These are phyloP conservation scores for Rhingia campestris DNA, from an alignment of 2,888 invertebrate species.

Conservation along the genomic window DNA sequence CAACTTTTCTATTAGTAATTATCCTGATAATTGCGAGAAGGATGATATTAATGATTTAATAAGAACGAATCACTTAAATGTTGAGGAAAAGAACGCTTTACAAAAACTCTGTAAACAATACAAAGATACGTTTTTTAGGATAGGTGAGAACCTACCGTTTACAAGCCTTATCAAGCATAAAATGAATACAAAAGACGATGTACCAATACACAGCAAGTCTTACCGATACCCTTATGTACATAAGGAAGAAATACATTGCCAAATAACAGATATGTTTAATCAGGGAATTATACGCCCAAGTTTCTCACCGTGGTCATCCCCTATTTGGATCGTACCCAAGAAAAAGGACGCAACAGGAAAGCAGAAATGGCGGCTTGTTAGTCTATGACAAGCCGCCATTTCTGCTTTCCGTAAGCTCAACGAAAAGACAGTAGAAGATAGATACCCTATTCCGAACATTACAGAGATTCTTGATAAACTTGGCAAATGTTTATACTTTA, in stretches of 20 bases:
- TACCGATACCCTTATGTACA: constrained; percentile 78
- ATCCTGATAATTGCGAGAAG: background rate
- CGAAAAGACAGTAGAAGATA: constrained; percentile 27
- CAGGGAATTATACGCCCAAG: constrained; percentile 71
- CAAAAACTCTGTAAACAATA: constrained; percentile 55
- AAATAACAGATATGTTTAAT: constrained; percentile 76
- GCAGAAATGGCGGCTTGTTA: constrained; percentile 64
- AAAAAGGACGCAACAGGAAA: constrained; percentile 51
- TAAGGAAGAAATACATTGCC: constrained; percentile 76
- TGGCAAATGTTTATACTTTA: constrained; percentile 33
- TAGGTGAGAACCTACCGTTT: constrained; percentile 48
- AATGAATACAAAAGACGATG: constrained; percentile 76
- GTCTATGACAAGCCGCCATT: too few species aligned
- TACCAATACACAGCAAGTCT: constrained; percentile 76
- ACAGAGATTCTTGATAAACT: constrained; percentile 37
- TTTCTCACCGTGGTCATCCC: constrained; percentile 39
- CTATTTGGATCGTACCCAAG: constrained; percentile 41
- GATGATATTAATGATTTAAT: background rate
- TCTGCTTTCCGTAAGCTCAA: constrained; percentile 23
- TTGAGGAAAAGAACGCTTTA: constrained; percentile 1
- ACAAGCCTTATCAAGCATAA: constrained; percentile 76
- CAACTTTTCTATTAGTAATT: constrained; percentile 18
- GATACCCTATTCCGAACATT: constrained; percentile 52
- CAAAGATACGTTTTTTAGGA: constrained; percentile 43
- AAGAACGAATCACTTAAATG: constrained; percentile 13